phyloP scores from a whole-genome alignment of 1,140 invertebrate species.

The Aporrectodea caliginosa region DNA sequence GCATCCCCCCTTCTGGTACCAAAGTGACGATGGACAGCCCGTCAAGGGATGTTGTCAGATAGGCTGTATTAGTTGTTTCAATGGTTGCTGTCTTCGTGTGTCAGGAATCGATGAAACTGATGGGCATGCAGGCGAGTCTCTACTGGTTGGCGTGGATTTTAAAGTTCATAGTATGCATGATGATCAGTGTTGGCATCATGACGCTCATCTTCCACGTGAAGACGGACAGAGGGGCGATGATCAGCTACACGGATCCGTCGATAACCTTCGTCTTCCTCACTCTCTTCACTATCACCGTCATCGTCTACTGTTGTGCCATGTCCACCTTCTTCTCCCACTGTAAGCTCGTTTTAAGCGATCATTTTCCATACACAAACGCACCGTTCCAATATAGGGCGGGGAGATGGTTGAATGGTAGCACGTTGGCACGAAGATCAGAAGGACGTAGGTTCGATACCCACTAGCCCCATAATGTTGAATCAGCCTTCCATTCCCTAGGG shows the following conservation, averaged over 20 bases:
- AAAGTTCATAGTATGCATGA: slow-evolving; percentile 69
- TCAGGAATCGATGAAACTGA: slow-evolving; percentile 82
- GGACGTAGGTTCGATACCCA: no score
- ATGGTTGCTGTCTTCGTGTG: neutral
- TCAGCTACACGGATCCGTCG: slow-evolving; percentile 56
- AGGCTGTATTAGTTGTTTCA: no score
- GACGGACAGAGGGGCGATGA: slow-evolving; percentile 43
- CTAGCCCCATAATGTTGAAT: no score
- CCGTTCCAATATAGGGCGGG: no score
- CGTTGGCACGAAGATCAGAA: no score
- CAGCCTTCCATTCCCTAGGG: no score
- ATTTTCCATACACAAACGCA: no score
- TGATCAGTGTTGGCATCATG: slow-evolving; percentile 61
- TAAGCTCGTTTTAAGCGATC: no score
- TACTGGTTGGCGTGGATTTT: slow-evolving; percentile 81
- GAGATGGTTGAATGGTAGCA: no score
- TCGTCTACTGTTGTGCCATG: slow-evolving; percentile 60
- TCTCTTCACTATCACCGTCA: slow-evolving; percentile 58
- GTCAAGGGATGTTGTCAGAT: no score
- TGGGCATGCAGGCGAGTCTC: slow-evolving; percentile 76
- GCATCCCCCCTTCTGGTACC: no score
- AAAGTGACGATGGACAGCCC: no score
- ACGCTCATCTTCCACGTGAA: slow-evolving; percentile 56
- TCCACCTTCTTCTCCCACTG: slow-evolving; percentile 63
- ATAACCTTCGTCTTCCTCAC: slow-evolving; percentile 60